Evolutionary conservation across 2,113 vertebrate species (phyloP).

Genomic region (Tenebrosternarchus preto): DNA sequence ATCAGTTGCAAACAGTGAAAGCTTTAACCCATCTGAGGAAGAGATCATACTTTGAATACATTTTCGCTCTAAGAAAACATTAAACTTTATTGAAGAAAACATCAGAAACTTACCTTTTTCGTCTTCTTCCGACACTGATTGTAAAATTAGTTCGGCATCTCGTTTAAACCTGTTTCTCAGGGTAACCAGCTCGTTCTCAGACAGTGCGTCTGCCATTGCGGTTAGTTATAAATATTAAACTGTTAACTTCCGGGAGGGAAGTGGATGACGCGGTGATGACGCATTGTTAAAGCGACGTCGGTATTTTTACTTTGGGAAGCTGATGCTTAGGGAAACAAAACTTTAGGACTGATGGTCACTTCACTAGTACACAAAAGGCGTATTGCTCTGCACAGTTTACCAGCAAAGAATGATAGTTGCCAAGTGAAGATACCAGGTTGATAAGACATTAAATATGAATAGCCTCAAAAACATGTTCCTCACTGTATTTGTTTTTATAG

Average conservation of each 20-base stretch:
- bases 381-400: no score
- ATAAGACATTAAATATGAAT: no score
- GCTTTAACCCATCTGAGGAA: neutral
- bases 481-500: neutral
- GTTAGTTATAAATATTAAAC: neutral
- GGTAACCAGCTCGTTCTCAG: slow-evolving; percentile 65
- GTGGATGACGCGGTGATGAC: no score
- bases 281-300: no score
- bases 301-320: no score
- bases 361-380: no score
- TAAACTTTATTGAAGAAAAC: no score
- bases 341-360: no score
- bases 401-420: no score
- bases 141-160: slow-evolving; percentile 72
- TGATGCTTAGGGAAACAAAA: no score
- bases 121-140: slow-evolving; percentile 51
- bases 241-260: neutral
- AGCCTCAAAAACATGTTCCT: neutral
- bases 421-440: no score
- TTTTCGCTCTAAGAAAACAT: no score
- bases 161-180: slow-evolving; percentile 73
- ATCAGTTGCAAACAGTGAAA: neutral
- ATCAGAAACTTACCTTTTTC: slow-evolving; percentile 71
- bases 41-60: neutral
- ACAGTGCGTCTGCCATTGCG: slow-evolving; percentile 54